Evolutionary conservation across 2,888 invertebrate species (phyloP), one percentile per base, ranked within the genome.

Genomic region (Sinhomidia bicolor): DNA sequence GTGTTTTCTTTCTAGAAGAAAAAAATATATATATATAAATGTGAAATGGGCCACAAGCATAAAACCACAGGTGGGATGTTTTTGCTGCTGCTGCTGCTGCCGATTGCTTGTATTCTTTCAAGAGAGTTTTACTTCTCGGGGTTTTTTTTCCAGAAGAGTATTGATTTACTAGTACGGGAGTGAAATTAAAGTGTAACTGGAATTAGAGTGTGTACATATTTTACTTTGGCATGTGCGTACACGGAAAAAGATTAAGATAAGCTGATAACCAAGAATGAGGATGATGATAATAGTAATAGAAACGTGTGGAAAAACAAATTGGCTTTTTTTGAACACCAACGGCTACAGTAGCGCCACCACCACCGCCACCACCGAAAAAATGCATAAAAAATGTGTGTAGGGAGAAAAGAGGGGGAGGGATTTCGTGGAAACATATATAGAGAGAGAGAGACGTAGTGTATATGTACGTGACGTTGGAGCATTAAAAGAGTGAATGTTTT

Each of bases 231-330:
- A 41, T 6, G 36, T 2, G 1, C n/a, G n/a, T 23, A 57, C 57
- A 57, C 6, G 5, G 14, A 5, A 65, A 65, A 32, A 65, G 29
- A 65, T 65, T 65, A 32, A 65, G 65, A 65, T 65, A 36, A 57
- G 57, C 57, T 57, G 57, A 57, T 57, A 57, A 5, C 4, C 51
- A 57, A 65, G 36, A 65, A 32, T 65, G 36, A 5, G 36, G 65
- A 10, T 29, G 26, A 10, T 47, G 41, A 41, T 41, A 47, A 44
- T 74, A 23, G 20, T 44, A 41, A 74, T 44, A 23, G 17, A 74
- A 17, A 47, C 47, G 47, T 74, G 74, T 47, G 36, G 1, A 54
- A 44, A 74, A 44, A 74, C 74, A 74, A 74, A 74, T 74, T 74
- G 74, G 74, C 14, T 44, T 65, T 29, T 29, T 5, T 36, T 32